Base-by-base conservation (phyloP, 2,797 vertebrate genomes). In the Danio jaintianensis region DNA sequence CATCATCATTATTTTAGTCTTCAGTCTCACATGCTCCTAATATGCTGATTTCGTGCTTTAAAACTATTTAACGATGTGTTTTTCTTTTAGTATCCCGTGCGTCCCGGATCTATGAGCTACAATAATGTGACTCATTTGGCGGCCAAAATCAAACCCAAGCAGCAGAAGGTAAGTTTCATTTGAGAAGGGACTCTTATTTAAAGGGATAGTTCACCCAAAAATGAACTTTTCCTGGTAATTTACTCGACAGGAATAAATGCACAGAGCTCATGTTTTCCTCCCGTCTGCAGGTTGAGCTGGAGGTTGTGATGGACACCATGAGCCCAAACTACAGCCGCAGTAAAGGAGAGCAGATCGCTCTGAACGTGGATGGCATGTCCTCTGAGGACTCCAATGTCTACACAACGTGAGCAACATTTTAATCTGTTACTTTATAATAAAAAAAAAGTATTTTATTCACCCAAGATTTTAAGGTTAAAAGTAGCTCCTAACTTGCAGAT, bases 281-380 rank as follows among this genome's bases (percentile, higher is more conserved):
- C 6, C 40, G 2, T 61, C 18, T 55, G 4, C 48, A 99, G 98
- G 96, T 99, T 86, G 98, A 99, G 86, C 85, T 99, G 3, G 97
- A 99, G 87, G 95, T 99, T 91, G 96, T 94, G 42, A 96, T 99
- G 9, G 94, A 99, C 86, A 96, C 96, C 6, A 86, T 93, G 90
- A 98, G 96, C 83, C 96, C 98, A 4, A 99, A 98, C 91, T 99
- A 99, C 87, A 97, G 97, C 82, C 96, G 96, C 86, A 99, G 98
- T 89, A 99, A 98, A 91, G 98, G 98, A 80, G 98, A 99, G 79
- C 98, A 99, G 90, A 99, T 99, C 0, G 97, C 98, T 0, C 92
- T 99, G 81, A 99, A 99, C 0, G 98, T 99, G 74, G 98, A 99
- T 0, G 98, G 98, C 11, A 92, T 95, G 0, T 87, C 92, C 1